Conservation (phyloP, 1,140 invertebrate species). For the Zeugodacus cucurbitae region DNA sequence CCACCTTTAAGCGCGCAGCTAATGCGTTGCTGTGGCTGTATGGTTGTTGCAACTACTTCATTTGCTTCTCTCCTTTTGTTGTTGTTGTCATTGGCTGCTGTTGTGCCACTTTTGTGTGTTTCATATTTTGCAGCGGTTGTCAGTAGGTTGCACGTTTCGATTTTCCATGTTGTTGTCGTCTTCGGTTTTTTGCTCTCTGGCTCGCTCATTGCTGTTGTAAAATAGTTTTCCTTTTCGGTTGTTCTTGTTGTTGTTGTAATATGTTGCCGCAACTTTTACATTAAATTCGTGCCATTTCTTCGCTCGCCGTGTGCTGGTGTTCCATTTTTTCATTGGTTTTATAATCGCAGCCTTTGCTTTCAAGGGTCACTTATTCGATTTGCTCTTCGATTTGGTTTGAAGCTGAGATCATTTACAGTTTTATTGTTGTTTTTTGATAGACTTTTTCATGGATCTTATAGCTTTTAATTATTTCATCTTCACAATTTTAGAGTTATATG, state of each 20-base stretch:
- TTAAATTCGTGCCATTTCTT: constrained; percentile 37
- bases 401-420: neutral
- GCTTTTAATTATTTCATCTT: neutral
- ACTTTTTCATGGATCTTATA: neutral
- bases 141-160: constrained; percentile 10
- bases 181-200: neutral
- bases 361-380: neutral
- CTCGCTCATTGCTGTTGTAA: neutral
- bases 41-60: neutral
- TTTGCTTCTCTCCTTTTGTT: neutral
- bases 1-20: constrained; percentile 19
- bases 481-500: too few species aligned
- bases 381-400: neutral
- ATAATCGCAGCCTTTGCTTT: neutral
- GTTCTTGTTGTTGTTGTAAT: neutral
- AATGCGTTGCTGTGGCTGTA: neutral
- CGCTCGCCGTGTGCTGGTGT: neutral
- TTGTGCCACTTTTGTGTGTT: constrained; percentile 20
- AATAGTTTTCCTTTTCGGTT: neutral
- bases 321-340: neutral
- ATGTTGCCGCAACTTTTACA: constrained; percentile 16
- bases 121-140: neutral
- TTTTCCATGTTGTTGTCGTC: neutral
- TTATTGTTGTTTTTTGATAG: neutral
- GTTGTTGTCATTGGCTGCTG: neutral